These are phyloP conservation scores for Drosophila anomalipes DNA, from an alignment of 2,888 invertebrate species.

Conservation along the genomic window DNA sequence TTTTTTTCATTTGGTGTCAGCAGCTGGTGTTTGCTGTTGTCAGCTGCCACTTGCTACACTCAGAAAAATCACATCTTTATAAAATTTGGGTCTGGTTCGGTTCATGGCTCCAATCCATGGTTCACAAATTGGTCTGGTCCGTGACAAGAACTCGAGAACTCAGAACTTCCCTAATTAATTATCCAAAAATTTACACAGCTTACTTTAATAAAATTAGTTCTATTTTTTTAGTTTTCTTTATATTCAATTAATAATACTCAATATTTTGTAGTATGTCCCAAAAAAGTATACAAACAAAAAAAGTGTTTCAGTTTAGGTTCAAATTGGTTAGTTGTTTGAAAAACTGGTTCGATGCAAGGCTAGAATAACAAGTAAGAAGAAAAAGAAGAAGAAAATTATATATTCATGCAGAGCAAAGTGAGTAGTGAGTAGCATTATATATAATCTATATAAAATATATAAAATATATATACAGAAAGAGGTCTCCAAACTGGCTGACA, in stretches of 20 bases:
- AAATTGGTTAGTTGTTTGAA: no score
- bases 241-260: not conserved
- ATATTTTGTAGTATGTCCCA: not conserved
- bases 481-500: not conserved
- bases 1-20: not conserved
- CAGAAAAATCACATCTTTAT: not conserved
- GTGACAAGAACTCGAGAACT: no score
- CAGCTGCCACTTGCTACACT: constrained; percentile 5
- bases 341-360: no score
- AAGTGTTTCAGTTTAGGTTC: not conserved
- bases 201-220: not conserved
- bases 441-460: no score
- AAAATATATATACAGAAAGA: not conserved
- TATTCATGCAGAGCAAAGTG: no score
- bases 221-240: not conserved
- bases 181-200: not conserved
- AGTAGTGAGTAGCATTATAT: no score
- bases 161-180: not conserved
- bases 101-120: not conserved
- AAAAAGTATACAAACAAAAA: not conserved
- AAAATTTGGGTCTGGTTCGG: not conserved
- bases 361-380: no score
- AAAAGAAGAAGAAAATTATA: no score
- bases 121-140: no score
- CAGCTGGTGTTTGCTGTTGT: constrained; percentile 22